Evolutionary conservation across 2,113 vertebrate species (phyloP), one percentile per base, ranked within the genome.

Genomic region (Syrmaticus mikado): DNA sequence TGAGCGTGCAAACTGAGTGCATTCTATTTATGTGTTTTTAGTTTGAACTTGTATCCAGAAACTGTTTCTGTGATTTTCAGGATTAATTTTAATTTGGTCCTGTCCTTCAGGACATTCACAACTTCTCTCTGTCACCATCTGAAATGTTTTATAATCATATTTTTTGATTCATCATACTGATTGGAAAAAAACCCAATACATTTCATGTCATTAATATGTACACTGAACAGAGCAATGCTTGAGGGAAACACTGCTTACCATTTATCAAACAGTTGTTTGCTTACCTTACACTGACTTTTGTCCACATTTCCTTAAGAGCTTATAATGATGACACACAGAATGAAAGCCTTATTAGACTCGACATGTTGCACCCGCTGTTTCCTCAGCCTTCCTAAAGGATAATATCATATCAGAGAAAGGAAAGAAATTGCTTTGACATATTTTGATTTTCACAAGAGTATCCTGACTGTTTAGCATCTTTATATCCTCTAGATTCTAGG

Each of bases 21-120:
- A 30, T 28, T 66, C 15, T 82, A 52, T 64, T 91, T 67, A 9
- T 64, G 21, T 61, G 6, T 82, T 94, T 94, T 84, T 84, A 57
- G 75, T 93, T 62, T 21, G 27, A 80, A 70, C 82, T 66, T 27
- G 13, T 78, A 53, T 25, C 15, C 46, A 62, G 11, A 75, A 89
- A 67, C 10, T 36, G 6, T 77, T 81, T 60, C 48, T 77, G 18
- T 77, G 21, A 62, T 90, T 81, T 90, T 93, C n/a, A 86, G 52
- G 50, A 45, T 73, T 5, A 41, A 14, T 79, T 91, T 89, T 20
- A 72, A 72, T 73, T 94, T 80, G 10, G 70, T 80, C 40, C 19
- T 58, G 27, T 85, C 82, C n/a, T 87, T 11, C 40, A 58, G 30
- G 76, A n/a, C n/a, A 38, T 68, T 89, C 84, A 8, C 28, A 61